A percentile compares a stretch with the other conserved stretches of the same genome.
These are phyloP conservation scores for Adrianichthys oophorus DNA, from an alignment of 2,797 vertebrate species.

Conservation along the genomic window DNA sequence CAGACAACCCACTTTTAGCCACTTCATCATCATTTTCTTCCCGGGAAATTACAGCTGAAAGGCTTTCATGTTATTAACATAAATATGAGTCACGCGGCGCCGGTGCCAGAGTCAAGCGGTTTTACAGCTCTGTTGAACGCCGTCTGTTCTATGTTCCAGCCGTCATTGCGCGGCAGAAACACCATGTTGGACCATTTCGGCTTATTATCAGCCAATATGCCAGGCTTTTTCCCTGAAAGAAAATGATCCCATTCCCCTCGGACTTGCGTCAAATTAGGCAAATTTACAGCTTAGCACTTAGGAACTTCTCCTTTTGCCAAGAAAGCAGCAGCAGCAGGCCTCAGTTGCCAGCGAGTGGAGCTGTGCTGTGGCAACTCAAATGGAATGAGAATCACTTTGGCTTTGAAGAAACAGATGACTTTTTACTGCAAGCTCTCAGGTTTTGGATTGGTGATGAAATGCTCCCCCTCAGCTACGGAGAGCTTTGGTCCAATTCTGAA, in stretches of 20 bases:
- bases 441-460: constrained; percentile 69
- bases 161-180: constrained; percentile 67
- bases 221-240: constrained; percentile 73
- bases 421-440: constrained; percentile 54
- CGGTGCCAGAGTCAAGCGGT: constrained; percentile 56
- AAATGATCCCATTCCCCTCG: constrained; percentile 74
- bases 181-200: constrained; percentile 73
- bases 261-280: constrained; percentile 83
- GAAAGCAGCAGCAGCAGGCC: constrained; percentile 67
- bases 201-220: constrained; percentile 78
- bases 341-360: constrained; percentile 51
- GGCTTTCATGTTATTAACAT: constrained; percentile 64
- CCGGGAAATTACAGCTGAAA: constrained; percentile 48
- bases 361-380: constrained; percentile 57
- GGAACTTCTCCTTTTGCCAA: constrained; percentile 78
- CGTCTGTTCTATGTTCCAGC: constrained; percentile 68
- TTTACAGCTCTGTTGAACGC: constrained; percentile 64
- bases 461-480: constrained; percentile 54
- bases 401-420: constrained; percentile 44
- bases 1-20: constrained; percentile 31
- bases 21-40: constrained; percentile 40
- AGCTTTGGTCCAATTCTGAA: constrained; percentile 65
- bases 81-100: constrained; percentile 67
- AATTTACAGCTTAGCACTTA: constrained; percentile 84
- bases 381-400: constrained; percentile 65